Percentiles rank a stretch among this genome's conserved stretches.
Conservation (phyloP, 2,888 invertebrate species). For the Conops quadrifasciatus region DNA sequence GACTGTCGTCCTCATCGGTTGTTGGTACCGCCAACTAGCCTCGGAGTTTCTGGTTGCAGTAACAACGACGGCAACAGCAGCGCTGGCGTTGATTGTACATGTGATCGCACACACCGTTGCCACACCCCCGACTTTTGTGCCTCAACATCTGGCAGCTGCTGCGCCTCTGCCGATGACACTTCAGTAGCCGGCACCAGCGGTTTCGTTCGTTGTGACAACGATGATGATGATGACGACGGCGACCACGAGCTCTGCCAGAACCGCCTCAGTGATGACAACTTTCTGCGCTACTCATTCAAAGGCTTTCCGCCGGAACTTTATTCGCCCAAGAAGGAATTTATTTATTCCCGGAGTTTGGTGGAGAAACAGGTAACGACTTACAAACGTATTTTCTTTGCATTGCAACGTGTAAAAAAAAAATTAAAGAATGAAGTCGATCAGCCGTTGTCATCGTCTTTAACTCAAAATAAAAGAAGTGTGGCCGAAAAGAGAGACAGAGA, state of each 20-base stretch:
- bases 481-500: neutral
- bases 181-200: neutral
- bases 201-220: neutral
- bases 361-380: conserved; percentile 54
- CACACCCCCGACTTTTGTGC: conserved; percentile 42
- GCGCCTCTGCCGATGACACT: conserved; percentile 8
- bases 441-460: neutral
- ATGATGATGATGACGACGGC: conserved; percentile 8
- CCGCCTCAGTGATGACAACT: conserved; percentile 40
- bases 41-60: neutral
- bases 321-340: conserved; percentile 58
- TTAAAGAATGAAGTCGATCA: neutral
- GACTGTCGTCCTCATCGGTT: neutral
- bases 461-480: neutral
- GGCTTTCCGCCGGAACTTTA: conserved; percentile 58
- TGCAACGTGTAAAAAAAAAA: neutral
- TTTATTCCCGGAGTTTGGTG: conserved; percentile 54
- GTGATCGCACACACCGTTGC: conserved; percentile 1
- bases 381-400: neutral
- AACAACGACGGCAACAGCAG: conserved; percentile 7
- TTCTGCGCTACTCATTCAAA: conserved; percentile 55
- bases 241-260: neutral
- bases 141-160: conserved; percentile 38
- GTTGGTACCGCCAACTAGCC: neutral
- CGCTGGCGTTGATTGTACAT: neutral